These are phyloP conservation scores for Ochotona curzoniae DNA, from an alignment of 2,113 vertebrate genomes.

Conservation along the genomic window DNA sequence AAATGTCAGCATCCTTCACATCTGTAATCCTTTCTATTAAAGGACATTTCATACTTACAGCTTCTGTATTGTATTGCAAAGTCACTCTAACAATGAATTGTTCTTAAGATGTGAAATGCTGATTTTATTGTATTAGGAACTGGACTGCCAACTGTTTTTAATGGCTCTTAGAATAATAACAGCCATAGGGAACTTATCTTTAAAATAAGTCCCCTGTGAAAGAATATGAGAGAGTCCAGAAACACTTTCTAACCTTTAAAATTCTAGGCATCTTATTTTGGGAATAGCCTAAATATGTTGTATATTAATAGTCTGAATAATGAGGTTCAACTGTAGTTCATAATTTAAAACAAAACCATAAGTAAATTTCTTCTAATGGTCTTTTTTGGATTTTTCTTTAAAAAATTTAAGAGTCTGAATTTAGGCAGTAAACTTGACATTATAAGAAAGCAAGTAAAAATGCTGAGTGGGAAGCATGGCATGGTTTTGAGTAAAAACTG, in stretches of 20 bases:
- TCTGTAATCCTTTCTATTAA: neutral
- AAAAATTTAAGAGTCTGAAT: conserved; percentile 31
- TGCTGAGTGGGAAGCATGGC: accelerated
- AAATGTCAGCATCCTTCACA: neutral
- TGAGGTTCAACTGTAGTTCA: neutral
- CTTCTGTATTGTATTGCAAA: neutral
- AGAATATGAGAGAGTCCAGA: conserved; percentile 41
- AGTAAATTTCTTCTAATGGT: conserved; percentile 17
- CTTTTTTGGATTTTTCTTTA: conserved; percentile 53
- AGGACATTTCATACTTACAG: neutral
- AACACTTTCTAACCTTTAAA: conserved; percentile 50
- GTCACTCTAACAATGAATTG: neutral
- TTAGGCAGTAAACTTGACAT: conserved; percentile 1
- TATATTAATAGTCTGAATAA: conserved; percentile 36
- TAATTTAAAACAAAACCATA: conserved; percentile 10
- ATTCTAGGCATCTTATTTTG: conserved; percentile 10
- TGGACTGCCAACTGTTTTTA: conserved; percentile 17
- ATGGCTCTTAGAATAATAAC: conserved; percentile 39
- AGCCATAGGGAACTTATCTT: conserved; percentile 50
- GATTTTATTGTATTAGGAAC: neutral
- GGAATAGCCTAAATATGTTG: neutral
- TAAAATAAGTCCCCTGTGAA: conserved; percentile 15
- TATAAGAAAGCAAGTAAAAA: accelerated
- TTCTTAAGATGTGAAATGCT: neutral
- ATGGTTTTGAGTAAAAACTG: neutral